Evolutionary conservation across 2,113 vertebrate genomes (phyloP).

Genomic region (Brienomyrus longianalis): DNA sequence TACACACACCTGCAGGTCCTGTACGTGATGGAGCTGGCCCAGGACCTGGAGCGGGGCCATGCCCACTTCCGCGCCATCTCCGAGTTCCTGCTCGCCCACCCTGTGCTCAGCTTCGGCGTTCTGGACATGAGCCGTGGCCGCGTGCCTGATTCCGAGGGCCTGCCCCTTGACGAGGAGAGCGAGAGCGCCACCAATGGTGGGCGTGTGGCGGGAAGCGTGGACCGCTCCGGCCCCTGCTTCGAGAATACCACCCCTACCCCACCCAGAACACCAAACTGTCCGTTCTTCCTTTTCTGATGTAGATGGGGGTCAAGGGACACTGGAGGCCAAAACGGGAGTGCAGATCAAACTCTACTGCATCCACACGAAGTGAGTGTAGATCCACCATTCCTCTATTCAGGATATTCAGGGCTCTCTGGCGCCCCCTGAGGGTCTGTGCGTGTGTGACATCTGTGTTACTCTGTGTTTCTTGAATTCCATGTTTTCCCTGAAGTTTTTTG

Average conservation of each 20-base stretch:
- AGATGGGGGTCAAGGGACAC: conserved; percentile 78
- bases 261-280: neutral
- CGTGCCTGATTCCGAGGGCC: conserved; percentile 81
- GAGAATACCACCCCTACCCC: neutral
- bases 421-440: neutral
- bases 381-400: neutral
- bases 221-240: neutral
- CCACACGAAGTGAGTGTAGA: conserved; percentile 85
- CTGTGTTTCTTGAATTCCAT: neutral
- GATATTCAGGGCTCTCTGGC: neutral
- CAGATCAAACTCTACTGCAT: conserved; percentile 97
- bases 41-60: conserved; percentile 86
- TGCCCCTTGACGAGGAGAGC: conserved; percentile 84
- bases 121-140: conserved; percentile 80
- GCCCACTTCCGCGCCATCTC: conserved; percentile 93
- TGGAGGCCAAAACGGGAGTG: conserved; percentile 81
- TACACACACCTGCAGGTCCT: conserved; percentile 67
- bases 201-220: neutral
- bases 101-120: conserved; percentile 91
- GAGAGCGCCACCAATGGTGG: conserved; percentile 76
- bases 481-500: neutral
- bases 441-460: neutral
- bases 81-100: conserved; percentile 94
- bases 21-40: conserved; percentile 92
- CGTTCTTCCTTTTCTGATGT: conserved; percentile 31